These are phyloP conservation scores for Malacoraja senta DNA, from an alignment of 2,797 vertebrate species.

Conservation along the genomic window DNA sequence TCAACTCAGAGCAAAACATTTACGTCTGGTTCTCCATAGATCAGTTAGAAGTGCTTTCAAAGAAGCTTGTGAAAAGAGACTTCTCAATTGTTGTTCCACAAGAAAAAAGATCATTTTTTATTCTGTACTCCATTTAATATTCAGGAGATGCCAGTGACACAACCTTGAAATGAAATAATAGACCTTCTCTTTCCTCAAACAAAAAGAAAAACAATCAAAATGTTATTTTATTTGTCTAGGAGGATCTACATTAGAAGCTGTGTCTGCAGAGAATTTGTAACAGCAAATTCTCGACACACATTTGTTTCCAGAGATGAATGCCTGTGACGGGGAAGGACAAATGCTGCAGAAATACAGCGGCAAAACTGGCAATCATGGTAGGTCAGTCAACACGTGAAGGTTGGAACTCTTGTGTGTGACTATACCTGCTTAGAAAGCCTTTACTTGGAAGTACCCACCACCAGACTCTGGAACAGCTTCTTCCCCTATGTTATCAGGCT, in stretches of 20 bases:
- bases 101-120: neutral
- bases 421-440: neutral
- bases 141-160: neutral
- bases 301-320: neutral
- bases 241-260: neutral
- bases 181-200: neutral
- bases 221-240: neutral
- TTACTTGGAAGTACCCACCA: too few relatives aligned
- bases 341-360: neutral
- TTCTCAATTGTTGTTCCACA: neutral
- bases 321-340: neutral
- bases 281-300: neutral
- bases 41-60: neutral
- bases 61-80: neutral
- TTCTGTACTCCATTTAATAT: neutral
- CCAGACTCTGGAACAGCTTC: too few relatives aligned
- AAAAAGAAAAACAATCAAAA: neutral
- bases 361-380: neutral
- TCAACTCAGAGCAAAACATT: constrained; percentile 4
- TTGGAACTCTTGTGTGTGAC: neutral
- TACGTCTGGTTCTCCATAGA: neutral
- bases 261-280: neutral
- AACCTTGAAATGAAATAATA: neutral
- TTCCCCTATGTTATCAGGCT: too few relatives aligned
- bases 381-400: too few relatives aligned